Conservation (phyloP, 2,888 invertebrate genomes). For the Aleiodes testaceus region DNA sequence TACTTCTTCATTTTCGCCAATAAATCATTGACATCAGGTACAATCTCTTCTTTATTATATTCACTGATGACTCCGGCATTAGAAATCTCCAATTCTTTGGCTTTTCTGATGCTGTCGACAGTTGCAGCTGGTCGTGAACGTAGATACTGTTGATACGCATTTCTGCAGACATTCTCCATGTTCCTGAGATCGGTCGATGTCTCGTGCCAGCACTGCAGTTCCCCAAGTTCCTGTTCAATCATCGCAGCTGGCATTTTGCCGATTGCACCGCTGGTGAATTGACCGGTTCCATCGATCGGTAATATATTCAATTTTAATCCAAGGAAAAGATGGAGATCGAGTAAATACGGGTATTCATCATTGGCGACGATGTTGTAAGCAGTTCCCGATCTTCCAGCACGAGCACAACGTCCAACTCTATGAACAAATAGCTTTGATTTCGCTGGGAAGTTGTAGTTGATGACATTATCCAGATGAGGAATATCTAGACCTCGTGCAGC, state of each 20-base stretch:
- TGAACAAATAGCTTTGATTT: slow-evolving; percentile 98
- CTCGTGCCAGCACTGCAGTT: slow-evolving; percentile 84
- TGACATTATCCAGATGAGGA: slow-evolving; percentile 94
- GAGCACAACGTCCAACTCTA: slow-evolving; percentile 96
- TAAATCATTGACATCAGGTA: slow-evolving; percentile 64
- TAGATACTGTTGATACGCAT: slow-evolving; percentile 93
- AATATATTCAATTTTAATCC: slow-evolving; percentile 75
- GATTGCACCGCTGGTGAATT: slow-evolving; percentile 75
- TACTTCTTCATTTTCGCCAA: slow-evolving; percentile 83
- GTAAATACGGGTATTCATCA: slow-evolving; percentile 92
- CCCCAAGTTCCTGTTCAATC: slow-evolving; percentile 88
- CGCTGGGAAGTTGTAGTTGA: slow-evolving; percentile 97
- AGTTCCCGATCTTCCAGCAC: slow-evolving; percentile 93
- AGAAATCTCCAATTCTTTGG: slow-evolving; percentile 80
- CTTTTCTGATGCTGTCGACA: slow-evolving; percentile 88
- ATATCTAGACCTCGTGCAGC: slow-evolving; percentile 99
- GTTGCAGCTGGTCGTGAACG: slow-evolving; percentile 92
- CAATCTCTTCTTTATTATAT: slow-evolving; percentile 58
- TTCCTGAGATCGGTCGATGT: slow-evolving; percentile 81
- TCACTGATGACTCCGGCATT: slow-evolving; percentile 79
- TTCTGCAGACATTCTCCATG: slow-evolving; percentile 83
- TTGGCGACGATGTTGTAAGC: slow-evolving; percentile 93
- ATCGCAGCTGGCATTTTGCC: slow-evolving; percentile 88
- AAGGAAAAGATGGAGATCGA: slow-evolving; percentile 96
- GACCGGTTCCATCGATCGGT: background rate